Conservation (phyloP, 1,140 invertebrate species). For the Drosophila tani region DNA sequence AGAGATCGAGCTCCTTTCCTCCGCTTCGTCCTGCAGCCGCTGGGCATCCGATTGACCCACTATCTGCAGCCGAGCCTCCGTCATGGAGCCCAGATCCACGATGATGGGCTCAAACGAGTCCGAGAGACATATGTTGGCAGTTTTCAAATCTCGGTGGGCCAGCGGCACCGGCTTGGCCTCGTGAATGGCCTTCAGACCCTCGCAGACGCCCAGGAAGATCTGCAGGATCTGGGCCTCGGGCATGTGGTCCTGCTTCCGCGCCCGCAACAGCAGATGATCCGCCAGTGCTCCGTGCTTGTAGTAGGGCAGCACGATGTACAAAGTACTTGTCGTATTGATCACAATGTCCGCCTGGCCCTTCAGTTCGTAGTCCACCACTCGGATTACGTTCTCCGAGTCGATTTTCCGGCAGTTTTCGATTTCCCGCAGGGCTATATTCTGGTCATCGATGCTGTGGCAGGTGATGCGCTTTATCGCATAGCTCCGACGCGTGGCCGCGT, state of each 20-base stretch:
- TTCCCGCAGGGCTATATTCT: constrained; percentile 90
- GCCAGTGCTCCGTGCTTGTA: constrained; percentile 92
- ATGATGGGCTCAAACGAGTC: constrained; percentile 90
- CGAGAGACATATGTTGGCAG: constrained; percentile 92
- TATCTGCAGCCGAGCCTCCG: constrained; percentile 91
- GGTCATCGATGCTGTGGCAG: constrained; percentile 92
- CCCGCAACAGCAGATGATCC: constrained; percentile 88
- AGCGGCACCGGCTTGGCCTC: constrained; percentile 90
- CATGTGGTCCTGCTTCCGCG: constrained; percentile 87
- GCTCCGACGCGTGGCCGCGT: constrained; percentile 88
- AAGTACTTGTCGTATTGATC: constrained; percentile 89
- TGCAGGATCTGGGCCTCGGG: constrained; percentile 88
- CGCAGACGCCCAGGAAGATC: constrained; percentile 91
- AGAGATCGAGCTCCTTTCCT: constrained; percentile 94
- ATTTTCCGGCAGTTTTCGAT: constrained; percentile 90
- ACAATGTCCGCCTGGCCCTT: constrained; percentile 88
- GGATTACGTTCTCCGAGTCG: constrained; percentile 92
- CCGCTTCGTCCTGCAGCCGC: constrained; percentile 91
- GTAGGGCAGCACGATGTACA: constrained; percentile 92
- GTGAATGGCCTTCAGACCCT: constrained; percentile 91
- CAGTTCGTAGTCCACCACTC: constrained; percentile 90
- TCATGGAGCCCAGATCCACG: constrained; percentile 94
- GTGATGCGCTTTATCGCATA: constrained; percentile 94
- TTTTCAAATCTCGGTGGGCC: constrained; percentile 94
- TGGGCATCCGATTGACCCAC: constrained; percentile 90